phyloP scores from a whole-genome alignment of 2,797 vertebrate genomes.

The Anisognathus igniventris region DNA sequence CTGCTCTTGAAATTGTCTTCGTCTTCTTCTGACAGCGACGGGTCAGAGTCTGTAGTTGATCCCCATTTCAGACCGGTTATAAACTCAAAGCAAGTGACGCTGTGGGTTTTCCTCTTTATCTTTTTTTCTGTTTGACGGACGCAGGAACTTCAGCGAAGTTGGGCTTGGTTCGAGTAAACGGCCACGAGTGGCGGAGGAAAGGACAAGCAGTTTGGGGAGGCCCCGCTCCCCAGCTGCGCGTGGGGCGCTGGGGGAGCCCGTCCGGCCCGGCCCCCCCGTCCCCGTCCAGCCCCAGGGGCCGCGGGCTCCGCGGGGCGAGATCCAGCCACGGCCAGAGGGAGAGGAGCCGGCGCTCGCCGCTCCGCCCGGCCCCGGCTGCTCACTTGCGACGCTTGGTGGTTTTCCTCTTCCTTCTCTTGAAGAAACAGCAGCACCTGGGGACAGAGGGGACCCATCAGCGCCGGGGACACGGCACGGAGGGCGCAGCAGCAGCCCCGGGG shows the following conservation, averaged over 20 bases:
- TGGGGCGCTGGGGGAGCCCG: not conserved
- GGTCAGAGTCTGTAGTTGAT: constrained; percentile 16
- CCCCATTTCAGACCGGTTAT: not conserved
- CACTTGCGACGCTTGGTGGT: constrained; percentile 94
- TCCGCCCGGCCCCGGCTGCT: constrained; percentile 37
- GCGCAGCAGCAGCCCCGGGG: accelerated
- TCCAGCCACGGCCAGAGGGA: constrained; percentile 25
- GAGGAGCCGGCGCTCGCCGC: not conserved
- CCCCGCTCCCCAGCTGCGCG: not conserved
- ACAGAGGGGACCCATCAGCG: not conserved
- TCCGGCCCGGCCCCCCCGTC: not conserved
- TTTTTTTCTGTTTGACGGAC: not conserved
- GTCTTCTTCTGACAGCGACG: constrained; percentile 11
- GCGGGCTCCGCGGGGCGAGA: not conserved
- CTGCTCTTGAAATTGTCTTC: constrained; percentile 14
- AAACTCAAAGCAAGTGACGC: constrained; percentile 33
- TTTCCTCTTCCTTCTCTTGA: constrained; percentile 98
- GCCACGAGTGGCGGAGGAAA: constrained; percentile 23
- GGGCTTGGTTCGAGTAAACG: constrained; percentile 29
- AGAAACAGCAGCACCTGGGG: constrained; percentile 97
- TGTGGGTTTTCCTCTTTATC: not conserved
- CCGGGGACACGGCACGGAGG: accelerated
- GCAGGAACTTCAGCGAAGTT: constrained; percentile 45
- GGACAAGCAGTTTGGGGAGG: constrained; percentile 28
- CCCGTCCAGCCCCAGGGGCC: not conserved